Evolutionary conservation across 2,113 vertebrate genomes (phyloP).

Genomic region (Condylura cristata): DNA sequence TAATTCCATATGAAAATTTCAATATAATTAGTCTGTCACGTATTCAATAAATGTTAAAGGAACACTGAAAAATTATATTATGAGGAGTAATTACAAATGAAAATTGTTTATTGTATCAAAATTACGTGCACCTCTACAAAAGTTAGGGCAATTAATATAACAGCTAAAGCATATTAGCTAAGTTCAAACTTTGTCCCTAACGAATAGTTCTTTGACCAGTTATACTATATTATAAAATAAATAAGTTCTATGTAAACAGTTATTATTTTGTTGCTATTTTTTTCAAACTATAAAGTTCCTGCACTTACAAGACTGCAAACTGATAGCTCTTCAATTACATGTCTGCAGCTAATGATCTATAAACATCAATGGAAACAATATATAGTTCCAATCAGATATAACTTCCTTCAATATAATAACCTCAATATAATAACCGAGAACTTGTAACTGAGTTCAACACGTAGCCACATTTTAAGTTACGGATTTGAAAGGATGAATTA

Average conservation of each 20-base stretch:
- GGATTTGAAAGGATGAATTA: conserved; percentile 3
- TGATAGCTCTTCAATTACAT: not conserved
- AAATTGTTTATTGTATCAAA: conserved; percentile 43
- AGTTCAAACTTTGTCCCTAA: conserved; percentile 32
- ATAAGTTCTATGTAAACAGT: not conserved
- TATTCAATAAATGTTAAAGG: conserved; percentile 38
- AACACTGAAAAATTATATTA: conserved; percentile 20
- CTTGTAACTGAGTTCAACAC: not conserved
- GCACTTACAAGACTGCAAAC: not conserved
- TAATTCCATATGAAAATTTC: conserved; percentile 24
- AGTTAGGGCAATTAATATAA: conserved; percentile 32
- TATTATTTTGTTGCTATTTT: conserved; percentile 22
- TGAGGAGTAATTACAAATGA: not conserved
- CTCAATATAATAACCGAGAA: conserved; percentile 18
- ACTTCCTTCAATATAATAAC: conserved; percentile 48
- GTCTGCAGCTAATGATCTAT: not conserved
- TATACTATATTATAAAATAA: conserved; percentile 45
- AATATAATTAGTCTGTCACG: conserved; percentile 13
- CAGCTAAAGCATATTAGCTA: not conserved
- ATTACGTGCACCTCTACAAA: conserved; percentile 11
- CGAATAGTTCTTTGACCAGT: conserved; percentile 10
- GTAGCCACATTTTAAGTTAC: conserved; percentile 15
- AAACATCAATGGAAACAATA: conserved; percentile 14
- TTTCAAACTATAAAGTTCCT: conserved; percentile 39
- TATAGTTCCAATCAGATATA: not conserved